Conservation (phyloP, 2,888 invertebrate genomes). For the Diachrysia chrysitis region DNA sequence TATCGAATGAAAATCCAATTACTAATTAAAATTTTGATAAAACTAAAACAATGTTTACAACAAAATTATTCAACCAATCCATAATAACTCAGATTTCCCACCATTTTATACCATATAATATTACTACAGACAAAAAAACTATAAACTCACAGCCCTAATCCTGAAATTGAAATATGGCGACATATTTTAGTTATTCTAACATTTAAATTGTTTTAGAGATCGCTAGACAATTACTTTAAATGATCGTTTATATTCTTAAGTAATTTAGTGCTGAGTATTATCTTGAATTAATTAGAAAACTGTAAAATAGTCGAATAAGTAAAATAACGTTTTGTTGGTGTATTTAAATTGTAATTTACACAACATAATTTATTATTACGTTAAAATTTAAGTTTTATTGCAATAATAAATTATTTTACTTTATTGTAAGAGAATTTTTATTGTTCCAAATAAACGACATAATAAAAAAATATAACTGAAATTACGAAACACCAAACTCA, state of each 20-base stretch:
- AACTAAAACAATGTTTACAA: too few species aligned
- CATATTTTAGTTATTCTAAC: conserved; percentile 9
- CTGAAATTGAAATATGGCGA: conserved; percentile 9
- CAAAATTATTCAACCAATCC: too few species aligned
- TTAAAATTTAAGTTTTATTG: too few species aligned
- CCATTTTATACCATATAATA: too few species aligned
- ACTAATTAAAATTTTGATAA: too few species aligned
- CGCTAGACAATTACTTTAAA: conserved; percentile 17
- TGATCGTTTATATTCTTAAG: conserved; percentile 6
- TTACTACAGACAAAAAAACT: background rate
- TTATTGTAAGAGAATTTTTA: too few species aligned
- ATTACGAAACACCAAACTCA: background rate
- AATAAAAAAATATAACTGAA: background rate
- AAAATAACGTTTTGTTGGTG: background rate
- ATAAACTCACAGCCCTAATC: conserved; percentile 5
- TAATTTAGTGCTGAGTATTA: conserved; percentile 8
- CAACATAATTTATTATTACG: background rate
- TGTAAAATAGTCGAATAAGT: background rate
- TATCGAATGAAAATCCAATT: too few species aligned
- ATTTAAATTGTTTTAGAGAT: conserved; percentile 25
- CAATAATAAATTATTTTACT: too few species aligned
- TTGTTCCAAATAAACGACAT: too few species aligned
- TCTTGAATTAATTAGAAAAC: conserved; percentile 2
- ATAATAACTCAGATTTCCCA: too few species aligned
- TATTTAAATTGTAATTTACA: background rate